A percentile compares a stretch with the other conserved stretches of the same genome.
phyloP scores from a whole-genome alignment of 1,140 invertebrate genomes.

The Diachasmimorpha longicaudata region DNA sequence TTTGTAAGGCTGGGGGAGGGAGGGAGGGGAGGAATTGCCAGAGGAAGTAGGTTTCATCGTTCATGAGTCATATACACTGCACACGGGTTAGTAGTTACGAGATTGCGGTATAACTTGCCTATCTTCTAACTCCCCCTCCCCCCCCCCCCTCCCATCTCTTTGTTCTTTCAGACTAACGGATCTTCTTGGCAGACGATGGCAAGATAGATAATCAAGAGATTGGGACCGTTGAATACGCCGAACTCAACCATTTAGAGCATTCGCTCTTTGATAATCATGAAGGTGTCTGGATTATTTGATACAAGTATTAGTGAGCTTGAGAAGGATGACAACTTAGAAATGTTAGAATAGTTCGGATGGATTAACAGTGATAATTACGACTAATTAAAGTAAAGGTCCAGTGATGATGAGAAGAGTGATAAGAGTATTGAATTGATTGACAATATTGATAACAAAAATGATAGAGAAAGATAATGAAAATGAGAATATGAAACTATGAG shows the following conservation, averaged over 20 bases:
- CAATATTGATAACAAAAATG: too few relatives aligned
- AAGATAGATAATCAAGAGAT: conserved; percentile 17
- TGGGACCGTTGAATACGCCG: neutral
- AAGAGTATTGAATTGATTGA: too few relatives aligned
- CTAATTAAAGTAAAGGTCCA: too few relatives aligned
- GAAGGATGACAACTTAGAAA: too few relatives aligned
- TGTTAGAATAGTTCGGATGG: too few relatives aligned
- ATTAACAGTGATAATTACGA: neutral
- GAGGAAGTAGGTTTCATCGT: neutral
- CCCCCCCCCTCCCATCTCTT: neutral
- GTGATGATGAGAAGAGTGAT: too few relatives aligned
- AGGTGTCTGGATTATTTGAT: neutral
- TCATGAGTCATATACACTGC: conserved; percentile 2
- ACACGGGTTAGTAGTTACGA: conserved; percentile 4
- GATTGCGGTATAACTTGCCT: conserved; percentile 1
- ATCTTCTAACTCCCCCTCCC: too few relatives aligned
- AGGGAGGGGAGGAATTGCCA: neutral
- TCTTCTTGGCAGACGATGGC: neutral
- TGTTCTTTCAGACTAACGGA: neutral
- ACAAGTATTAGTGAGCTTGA: neutral
- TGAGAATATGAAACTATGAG: too few relatives aligned
- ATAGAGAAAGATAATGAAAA: too few relatives aligned
- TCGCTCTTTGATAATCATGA: neutral
- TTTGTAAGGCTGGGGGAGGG: neutral
- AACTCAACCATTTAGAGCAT: conserved; percentile 11